These are phyloP conservation scores for Sabatieria punctata DNA, from an alignment of 2,888 invertebrate species.

Conservation along the genomic window DNA sequence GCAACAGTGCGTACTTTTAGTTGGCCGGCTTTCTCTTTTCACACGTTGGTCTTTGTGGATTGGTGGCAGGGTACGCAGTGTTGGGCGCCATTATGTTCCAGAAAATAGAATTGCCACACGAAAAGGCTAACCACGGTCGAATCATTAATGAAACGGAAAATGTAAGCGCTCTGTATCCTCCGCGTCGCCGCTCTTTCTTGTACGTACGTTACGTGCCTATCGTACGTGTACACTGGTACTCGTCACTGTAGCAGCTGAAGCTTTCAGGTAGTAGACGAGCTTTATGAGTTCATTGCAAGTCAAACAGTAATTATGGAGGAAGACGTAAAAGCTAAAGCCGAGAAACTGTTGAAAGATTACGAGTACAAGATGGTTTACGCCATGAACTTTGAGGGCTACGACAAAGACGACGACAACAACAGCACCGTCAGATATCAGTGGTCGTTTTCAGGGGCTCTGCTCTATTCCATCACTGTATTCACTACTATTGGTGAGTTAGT, in stretches of 20 bases:
- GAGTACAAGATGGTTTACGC: constrained; percentile 33
- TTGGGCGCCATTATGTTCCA: constrained; percentile 58
- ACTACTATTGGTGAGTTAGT: constrained; percentile 34
- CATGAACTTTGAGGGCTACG: constrained; percentile 33
- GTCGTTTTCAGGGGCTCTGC: constrained; percentile 36
- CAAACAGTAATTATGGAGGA: constrained; percentile 24
- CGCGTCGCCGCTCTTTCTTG: not conserved
- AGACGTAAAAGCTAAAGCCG: constrained; percentile 24
- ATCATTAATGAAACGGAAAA: constrained; percentile 25
- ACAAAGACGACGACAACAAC: constrained; percentile 24
- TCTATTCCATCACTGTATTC: constrained; percentile 37
- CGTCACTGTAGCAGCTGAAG: no score
- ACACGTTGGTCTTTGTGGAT: constrained; percentile 49
- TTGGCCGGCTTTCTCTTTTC: constrained; percentile 47
- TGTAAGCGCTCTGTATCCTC: constrained; percentile 11
- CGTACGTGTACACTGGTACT: no score
- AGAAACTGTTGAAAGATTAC: constrained; percentile 31
- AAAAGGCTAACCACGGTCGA: constrained; percentile 45
- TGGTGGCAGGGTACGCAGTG: constrained; percentile 55
- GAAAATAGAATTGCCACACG: constrained; percentile 53
- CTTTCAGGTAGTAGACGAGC: constrained; percentile 22
- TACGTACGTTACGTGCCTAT: no score
- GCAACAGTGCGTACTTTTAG: constrained; percentile 3
- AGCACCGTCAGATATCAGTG: constrained; percentile 27
- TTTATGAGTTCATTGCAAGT: constrained; percentile 32